A percentile compares a stretch with the other conserved stretches of the same genome.
Evolutionary conservation across 2,888 invertebrate genomes (phyloP).

Genomic region (Aphodius sticticus): DNA sequence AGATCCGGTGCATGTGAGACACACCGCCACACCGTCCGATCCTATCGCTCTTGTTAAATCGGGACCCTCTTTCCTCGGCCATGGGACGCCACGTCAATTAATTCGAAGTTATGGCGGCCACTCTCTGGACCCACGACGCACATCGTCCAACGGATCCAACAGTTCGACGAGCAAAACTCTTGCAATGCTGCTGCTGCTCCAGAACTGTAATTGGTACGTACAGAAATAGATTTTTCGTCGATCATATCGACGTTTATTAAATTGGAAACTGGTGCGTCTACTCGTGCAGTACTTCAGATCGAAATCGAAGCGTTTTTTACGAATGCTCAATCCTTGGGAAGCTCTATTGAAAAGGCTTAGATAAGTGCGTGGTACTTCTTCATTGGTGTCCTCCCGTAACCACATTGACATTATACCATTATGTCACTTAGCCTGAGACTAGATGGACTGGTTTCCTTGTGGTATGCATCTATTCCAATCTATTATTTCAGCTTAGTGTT

Average conservation of each 20-base stretch:
- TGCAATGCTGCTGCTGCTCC: neutral
- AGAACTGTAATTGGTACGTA: conserved; percentile 4
- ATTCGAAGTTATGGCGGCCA: conserved; percentile 52
- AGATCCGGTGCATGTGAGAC: conserved; percentile 9
- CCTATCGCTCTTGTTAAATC: conserved; percentile 53
- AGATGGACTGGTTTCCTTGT: neutral
- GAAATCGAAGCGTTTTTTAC: neutral
- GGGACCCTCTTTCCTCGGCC: conserved; percentile 52
- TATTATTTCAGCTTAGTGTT: too few species aligned
- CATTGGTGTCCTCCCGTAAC: neutral
- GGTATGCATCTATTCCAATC: neutral
- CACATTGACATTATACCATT: neutral
- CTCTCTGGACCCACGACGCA: conserved; percentile 7
- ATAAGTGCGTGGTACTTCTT: neutral
- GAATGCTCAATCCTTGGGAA: neutral
- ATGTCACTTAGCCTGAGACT: neutral
- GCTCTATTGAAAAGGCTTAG: neutral
- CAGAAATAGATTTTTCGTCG: conserved; percentile 4
- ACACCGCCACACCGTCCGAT: conserved; percentile 43
- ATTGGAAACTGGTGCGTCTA: neutral
- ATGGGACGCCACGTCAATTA: conserved; percentile 52
- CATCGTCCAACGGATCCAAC: neutral
- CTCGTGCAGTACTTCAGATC: neutral
- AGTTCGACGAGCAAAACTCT: too few species aligned
- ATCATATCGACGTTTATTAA: neutral